Conservation (phyloP, 2,113 vertebrate species). For the Fulica atra region DNA sequence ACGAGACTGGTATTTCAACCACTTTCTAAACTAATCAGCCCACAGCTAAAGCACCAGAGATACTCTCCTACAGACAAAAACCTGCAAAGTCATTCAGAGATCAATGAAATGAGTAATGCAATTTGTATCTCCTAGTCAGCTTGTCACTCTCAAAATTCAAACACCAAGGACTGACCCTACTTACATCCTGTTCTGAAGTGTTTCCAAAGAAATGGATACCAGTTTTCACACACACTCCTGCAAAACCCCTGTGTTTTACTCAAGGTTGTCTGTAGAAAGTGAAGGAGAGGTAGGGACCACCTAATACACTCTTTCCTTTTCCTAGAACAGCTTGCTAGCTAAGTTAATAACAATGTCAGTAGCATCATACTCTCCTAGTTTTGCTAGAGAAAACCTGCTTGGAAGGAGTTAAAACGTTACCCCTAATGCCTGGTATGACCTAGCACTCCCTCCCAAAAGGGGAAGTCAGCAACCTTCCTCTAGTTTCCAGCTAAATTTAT, state of each 20-base stretch:
- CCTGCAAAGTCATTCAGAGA: neutral
- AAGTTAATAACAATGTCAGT: neutral
- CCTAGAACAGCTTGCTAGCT: neutral
- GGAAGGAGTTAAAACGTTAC: neutral
- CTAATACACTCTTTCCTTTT: neutral
- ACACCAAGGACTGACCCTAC: fast-evolving
- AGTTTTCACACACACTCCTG: neutral
- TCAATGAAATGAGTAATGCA: neutral
- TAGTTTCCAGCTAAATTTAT: constrained; percentile 37
- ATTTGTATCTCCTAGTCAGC: neutral
- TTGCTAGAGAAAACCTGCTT: neutral
- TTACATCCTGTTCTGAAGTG: neutral
- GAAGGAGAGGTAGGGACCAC: neutral
- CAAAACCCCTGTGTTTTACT: fast-evolving
- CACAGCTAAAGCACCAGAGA: neutral
- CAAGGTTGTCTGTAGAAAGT: neutral
- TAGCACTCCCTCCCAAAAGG: neutral
- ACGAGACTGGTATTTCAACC: neutral
- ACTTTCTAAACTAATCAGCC: neutral
- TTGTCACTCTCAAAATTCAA: neutral
- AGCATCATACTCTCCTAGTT: neutral
- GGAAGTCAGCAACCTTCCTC: constrained; percentile 1
- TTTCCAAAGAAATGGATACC: neutral
- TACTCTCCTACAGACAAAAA: neutral
- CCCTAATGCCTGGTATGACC: neutral